Conservation (phyloP, 2,888 invertebrate genomes). For the Torymus aiolomorphi region DNA sequence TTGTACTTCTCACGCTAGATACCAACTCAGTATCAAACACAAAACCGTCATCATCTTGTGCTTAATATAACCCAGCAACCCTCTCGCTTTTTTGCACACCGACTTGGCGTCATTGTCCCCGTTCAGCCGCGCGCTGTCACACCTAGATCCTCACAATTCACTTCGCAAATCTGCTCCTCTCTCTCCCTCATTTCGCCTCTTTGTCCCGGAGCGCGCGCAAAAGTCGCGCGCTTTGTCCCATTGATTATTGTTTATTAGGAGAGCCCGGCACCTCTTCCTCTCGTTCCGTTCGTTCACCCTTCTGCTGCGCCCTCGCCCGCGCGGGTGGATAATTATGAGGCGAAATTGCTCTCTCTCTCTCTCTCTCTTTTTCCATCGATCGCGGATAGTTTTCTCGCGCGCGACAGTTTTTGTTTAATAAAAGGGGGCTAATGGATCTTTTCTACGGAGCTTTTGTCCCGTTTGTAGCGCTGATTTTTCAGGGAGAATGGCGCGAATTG, state of each 20-base stretch:
- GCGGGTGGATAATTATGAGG: too few species aligned
- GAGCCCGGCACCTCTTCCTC: slow-evolving; percentile 4
- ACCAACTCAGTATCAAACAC: too few species aligned
- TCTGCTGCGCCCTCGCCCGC: too few species aligned
- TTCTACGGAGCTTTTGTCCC: neutral
- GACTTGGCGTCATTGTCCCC: slow-evolving; percentile 19
- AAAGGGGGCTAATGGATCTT: slow-evolving; percentile 11
- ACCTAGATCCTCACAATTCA: slow-evolving; percentile 36
- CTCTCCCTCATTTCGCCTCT: neutral
- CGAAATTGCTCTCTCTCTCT: too few species aligned
- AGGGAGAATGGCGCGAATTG: too few species aligned
- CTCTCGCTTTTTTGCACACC: slow-evolving; percentile 8
- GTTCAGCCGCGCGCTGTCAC: slow-evolving; percentile 7
- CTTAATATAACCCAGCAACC: too few species aligned
- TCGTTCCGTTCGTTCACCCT: too few species aligned
- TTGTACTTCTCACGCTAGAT: too few species aligned
- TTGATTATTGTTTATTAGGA: slow-evolving; percentile 40
- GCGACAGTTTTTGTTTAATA: neutral
- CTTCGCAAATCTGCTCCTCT: slow-evolving; percentile 25
- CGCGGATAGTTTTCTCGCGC: neutral
- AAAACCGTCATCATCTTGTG: too few species aligned
- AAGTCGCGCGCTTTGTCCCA: slow-evolving; percentile 21
- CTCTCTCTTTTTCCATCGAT: slow-evolving; percentile 8
- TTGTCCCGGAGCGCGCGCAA: slow-evolving; percentile 12
- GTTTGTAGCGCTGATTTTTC: too few species aligned